Conservation (phyloP, 92 coral and sea anemone species). For the Montipora capitata region DNA sequence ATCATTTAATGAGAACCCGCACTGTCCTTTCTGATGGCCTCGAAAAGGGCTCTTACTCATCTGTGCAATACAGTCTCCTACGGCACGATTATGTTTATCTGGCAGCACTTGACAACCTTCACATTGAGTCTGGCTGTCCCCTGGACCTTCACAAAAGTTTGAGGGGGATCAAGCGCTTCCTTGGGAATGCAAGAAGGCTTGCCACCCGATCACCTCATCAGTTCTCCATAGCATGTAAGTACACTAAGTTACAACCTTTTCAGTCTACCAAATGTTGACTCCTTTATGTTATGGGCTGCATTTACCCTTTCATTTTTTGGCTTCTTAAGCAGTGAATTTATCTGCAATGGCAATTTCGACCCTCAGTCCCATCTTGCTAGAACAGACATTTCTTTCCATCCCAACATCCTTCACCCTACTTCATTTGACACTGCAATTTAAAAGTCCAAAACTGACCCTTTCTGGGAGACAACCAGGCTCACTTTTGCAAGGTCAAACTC, state of each 20-base stretch:
- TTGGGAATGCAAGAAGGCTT: too few relatives aligned
- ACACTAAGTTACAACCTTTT: not conserved
- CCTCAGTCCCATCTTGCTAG: not conserved
- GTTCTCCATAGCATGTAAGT: not conserved
- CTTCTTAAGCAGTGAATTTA: not conserved
- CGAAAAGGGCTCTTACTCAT: not conserved
- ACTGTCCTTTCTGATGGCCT: not conserved
- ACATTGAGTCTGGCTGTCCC: too few relatives aligned
- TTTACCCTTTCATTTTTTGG: not conserved
- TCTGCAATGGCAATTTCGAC: not conserved
- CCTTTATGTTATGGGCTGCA: not conserved
- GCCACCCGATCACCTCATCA: too few relatives aligned
- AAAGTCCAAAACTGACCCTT: too few relatives aligned
- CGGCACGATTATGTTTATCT: conserved; percentile 14
- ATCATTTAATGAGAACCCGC: not conserved
- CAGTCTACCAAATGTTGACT: not conserved
- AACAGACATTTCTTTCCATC: not conserved
- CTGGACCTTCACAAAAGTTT: too few relatives aligned
- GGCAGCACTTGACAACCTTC: conserved; percentile 2
- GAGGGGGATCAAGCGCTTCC: too few relatives aligned
- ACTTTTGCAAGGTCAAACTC: too few relatives aligned
- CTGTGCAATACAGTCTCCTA: not conserved
- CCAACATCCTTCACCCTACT: not conserved
- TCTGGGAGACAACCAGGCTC: too few relatives aligned
- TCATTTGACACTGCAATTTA: not conserved